Evolutionary conservation across 2,797 vertebrate genomes (phyloP).

Genomic region (Chrysolophus pictus): DNA sequence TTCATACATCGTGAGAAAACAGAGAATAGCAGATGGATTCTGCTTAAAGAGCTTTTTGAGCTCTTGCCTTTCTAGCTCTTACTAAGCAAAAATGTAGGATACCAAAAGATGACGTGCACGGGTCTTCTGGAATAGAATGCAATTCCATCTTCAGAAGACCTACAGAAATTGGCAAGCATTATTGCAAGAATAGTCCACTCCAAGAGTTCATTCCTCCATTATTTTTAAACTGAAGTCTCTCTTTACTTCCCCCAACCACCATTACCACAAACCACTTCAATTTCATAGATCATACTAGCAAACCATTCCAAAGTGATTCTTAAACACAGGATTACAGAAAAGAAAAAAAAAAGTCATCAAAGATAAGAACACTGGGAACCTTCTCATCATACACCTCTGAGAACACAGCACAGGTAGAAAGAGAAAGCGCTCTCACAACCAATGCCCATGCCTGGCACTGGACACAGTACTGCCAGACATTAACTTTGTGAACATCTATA

Average conservation of each 20-base stretch:
- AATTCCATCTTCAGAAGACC: neutral
- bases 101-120: neutral
- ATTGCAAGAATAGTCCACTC: neutral
- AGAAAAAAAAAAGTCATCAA: neutral
- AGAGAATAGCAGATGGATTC: neutral
- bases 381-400: neutral
- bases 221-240: neutral
- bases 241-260: neutral
- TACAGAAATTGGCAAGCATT: neutral
- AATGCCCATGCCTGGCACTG: accelerated
- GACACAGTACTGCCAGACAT: accelerated
- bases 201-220: neutral
- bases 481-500: neutral
- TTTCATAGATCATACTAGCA: neutral
- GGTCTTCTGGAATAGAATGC: neutral
- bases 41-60: neutral
- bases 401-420: neutral
- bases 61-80: neutral
- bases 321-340: neutral
- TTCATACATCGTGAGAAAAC: neutral
- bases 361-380: neutral
- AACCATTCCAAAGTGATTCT: neutral
- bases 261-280: neutral
- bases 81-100: neutral
- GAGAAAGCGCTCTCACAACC: neutral